These are phyloP conservation scores for Tortricodes alternella DNA, from an alignment of 2,888 invertebrate genomes.

Conservation along the genomic window DNA sequence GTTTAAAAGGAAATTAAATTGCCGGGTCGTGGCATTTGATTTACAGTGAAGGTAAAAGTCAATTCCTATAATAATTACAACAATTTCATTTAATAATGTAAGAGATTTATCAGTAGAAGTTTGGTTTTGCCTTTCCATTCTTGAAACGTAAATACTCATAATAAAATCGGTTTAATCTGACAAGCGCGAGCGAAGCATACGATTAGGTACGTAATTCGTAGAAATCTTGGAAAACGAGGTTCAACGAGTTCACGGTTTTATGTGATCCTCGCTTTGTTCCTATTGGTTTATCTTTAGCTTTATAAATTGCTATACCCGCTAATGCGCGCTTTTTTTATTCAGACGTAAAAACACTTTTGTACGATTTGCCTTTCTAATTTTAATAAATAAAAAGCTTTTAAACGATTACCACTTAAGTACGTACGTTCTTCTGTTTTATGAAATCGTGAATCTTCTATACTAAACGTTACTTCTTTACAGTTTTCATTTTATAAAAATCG, in stretches of 20 bases:
- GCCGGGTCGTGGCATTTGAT: too few species aligned
- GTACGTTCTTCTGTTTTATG: too few species aligned
- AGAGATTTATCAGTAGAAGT: too few species aligned
- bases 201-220: slow-evolving; percentile 13
- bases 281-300: slow-evolving; percentile 16
- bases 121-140: too few species aligned
- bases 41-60: too few species aligned
- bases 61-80: too few species aligned
- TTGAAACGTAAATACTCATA: slow-evolving; percentile 5
- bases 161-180: slow-evolving; percentile 21
- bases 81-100: too few species aligned
- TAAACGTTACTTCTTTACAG: too few species aligned
- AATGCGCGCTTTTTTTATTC: slow-evolving; percentile 1
- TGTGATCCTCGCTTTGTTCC: slow-evolving; percentile 12
- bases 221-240: slow-evolving; percentile 6
- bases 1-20: not conserved
- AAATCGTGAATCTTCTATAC: too few species aligned
- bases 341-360: slow-evolving; percentile 1
- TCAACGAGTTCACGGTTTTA: slow-evolving; percentile 18
- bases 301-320: slow-evolving; percentile 1
- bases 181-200: slow-evolving; percentile 16
- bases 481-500: too few species aligned
- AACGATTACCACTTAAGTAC: not conserved
- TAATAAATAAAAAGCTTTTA: slow-evolving; percentile 12
- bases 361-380: slow-evolving; percentile 9